phyloP scores from a whole-genome alignment of 2,797 vertebrate species.

The Falco cherrug region DNA sequence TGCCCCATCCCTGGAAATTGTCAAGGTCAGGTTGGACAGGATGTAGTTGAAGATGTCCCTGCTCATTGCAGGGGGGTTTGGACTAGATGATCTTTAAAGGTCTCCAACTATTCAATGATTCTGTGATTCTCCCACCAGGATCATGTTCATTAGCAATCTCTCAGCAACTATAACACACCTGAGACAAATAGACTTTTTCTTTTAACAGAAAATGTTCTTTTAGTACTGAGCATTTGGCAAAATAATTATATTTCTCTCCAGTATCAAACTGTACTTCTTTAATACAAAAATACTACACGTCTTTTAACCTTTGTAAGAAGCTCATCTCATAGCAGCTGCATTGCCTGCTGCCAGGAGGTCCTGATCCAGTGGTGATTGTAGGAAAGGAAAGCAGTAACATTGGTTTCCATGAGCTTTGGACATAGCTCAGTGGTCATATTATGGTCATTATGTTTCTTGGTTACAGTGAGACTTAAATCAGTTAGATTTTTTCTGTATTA shows the following conservation, averaged over 20 bases:
- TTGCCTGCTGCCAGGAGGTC: not conserved
- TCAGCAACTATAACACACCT: fast-evolving
- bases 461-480: not conserved
- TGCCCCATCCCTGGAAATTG: not conserved
- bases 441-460: not conserved
- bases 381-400: not conserved
- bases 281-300: not conserved
- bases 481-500: not conserved
- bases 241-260: not conserved
- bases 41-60: too few relatives aligned
- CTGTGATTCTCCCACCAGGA: not conserved
- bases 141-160: not conserved
- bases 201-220: not conserved
- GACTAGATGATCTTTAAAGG: too few relatives aligned
- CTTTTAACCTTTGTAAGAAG: not conserved
- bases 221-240: not conserved
- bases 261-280: not conserved
- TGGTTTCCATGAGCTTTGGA: not conserved
- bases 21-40: not conserved
- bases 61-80: too few relatives aligned
- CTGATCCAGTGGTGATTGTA: not conserved
- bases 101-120: not conserved
- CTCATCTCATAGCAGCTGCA: not conserved
- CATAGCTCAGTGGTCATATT: not conserved
- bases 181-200: not conserved